These are phyloP conservation scores for Calliphora vicina DNA, from an alignment of 1,140 invertebrate species.

Conservation along the genomic window DNA sequence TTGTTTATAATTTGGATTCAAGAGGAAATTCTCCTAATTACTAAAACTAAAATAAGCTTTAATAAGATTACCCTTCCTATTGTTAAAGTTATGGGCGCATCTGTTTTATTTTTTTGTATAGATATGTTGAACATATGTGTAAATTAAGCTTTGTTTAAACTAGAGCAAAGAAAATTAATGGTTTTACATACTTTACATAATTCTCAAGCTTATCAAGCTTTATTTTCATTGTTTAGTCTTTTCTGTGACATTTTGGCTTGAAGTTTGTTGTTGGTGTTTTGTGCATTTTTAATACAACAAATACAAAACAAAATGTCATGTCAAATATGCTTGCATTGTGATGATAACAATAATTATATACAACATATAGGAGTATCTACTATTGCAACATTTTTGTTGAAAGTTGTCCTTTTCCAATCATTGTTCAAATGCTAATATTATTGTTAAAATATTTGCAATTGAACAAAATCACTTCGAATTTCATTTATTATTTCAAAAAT, in stretches of 20 bases:
- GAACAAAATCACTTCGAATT: no score
- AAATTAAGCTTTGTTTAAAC: constrained; percentile 42
- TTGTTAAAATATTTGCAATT: no score
- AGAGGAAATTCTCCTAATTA: no score
- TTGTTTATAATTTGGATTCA: no score
- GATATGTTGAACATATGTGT: neutral
- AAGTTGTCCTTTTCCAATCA: no score
- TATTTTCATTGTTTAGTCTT: neutral
- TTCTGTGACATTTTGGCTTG: neutral
- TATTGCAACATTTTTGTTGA: neutral
- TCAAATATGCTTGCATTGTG: neutral
- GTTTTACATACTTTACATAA: constrained; percentile 52
- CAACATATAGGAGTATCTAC: no score
- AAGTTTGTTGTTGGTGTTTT: neutral
- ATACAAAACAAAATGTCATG: neutral
- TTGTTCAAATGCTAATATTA: neutral
- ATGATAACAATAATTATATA: neutral
- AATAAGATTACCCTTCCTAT: neutral
- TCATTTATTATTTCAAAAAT: no score
- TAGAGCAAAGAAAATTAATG: constrained; percentile 61
- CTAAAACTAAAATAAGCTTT: no score
- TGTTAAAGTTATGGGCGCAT: neutral
- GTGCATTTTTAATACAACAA: neutral
- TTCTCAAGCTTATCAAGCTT: constrained; percentile 41
- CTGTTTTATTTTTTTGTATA: constrained; percentile 18